Evolutionary conservation across 2,797 vertebrate genomes (phyloP).

Genomic region (Myiotriccus ornatus): DNA sequence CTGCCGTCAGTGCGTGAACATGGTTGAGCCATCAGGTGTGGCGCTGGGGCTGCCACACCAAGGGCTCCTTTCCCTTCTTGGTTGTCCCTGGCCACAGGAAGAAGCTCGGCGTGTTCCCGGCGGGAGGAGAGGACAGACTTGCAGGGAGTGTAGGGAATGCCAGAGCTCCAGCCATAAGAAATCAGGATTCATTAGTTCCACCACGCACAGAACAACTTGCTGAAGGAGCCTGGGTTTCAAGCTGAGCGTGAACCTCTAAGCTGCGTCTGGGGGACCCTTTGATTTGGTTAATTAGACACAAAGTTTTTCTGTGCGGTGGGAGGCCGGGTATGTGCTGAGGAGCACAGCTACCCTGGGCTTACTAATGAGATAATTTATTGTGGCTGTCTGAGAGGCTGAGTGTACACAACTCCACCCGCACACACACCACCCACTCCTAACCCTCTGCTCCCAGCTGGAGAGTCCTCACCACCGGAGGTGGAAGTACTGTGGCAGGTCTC

Average conservation of each 20-base stretch:
- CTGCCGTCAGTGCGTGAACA: neutral
- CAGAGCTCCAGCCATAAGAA: neutral
- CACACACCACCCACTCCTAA: neutral
- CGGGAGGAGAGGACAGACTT: neutral
- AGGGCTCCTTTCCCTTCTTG: accelerated
- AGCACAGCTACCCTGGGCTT: neutral
- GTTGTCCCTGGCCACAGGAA: neutral
- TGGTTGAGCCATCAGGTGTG: accelerated
- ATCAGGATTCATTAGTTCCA: constrained; percentile 10
- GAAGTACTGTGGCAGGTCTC: neutral
- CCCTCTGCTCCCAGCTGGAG: neutral
- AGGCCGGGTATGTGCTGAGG: constrained; percentile 6
- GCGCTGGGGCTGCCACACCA: neutral
- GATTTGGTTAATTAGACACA: constrained; percentile 7
- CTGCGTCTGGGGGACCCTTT: neutral
- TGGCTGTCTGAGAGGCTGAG: constrained; percentile 23
- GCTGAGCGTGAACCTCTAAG: neutral
- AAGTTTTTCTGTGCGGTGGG: constrained; percentile 28
- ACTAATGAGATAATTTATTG: constrained; percentile 40
- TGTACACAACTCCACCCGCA: constrained; percentile 5
- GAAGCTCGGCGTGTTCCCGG: neutral
- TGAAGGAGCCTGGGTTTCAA: neutral
- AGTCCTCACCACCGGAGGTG: neutral
- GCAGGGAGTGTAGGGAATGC: neutral
- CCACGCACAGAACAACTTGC: accelerated